Evolutionary conservation across 2,888 invertebrate species (phyloP).

Genomic region (Lasioglossum oenotherae): DNA sequence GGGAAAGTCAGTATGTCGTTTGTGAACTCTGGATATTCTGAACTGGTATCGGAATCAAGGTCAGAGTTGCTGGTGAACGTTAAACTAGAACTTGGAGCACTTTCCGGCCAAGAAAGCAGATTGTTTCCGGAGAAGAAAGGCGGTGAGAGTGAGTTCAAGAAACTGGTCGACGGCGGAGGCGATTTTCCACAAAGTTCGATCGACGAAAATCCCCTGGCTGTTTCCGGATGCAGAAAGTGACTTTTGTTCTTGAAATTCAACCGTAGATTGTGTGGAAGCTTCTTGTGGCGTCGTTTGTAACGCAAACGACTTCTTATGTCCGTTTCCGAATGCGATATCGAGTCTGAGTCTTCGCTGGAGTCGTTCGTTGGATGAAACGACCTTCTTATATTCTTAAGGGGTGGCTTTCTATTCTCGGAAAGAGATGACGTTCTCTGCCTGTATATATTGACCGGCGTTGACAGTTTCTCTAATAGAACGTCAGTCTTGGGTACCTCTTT

Average conservation of each 20-base stretch:
- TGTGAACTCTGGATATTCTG: slow-evolving; percentile 83
- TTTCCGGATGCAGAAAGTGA: slow-evolving; percentile 79
- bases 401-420: slow-evolving; percentile 79
- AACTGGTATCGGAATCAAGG: slow-evolving; percentile 82
- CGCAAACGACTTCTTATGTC: slow-evolving; percentile 84
- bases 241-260: slow-evolving; percentile 84
- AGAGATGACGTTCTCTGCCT: slow-evolving; percentile 81
- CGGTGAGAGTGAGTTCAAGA: slow-evolving; percentile 86
- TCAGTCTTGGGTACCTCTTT: slow-evolving; percentile 71
- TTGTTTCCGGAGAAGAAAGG: slow-evolving; percentile 83
- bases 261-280: slow-evolving; percentile 82
- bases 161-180: slow-evolving; percentile 86
- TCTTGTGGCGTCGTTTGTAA: slow-evolving; percentile 79
- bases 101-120: slow-evolving; percentile 82
- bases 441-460: slow-evolving; percentile 69
- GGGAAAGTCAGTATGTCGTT: slow-evolving; percentile 82
- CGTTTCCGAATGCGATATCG: slow-evolving; percentile 86
- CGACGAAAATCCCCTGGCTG: slow-evolving; percentile 77
- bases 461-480: slow-evolving; percentile 71
- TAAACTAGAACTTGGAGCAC: slow-evolving; percentile 82
- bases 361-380: slow-evolving; percentile 81
- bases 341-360: slow-evolving; percentile 83
- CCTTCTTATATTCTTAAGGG: slow-evolving; percentile 77
- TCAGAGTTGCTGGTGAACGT: slow-evolving; percentile 84
- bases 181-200: slow-evolving; percentile 83